These are phyloP conservation scores for Rhodinocichla rosea DNA, from an alignment of 2,113 vertebrate species.

Conservation along the genomic window DNA sequence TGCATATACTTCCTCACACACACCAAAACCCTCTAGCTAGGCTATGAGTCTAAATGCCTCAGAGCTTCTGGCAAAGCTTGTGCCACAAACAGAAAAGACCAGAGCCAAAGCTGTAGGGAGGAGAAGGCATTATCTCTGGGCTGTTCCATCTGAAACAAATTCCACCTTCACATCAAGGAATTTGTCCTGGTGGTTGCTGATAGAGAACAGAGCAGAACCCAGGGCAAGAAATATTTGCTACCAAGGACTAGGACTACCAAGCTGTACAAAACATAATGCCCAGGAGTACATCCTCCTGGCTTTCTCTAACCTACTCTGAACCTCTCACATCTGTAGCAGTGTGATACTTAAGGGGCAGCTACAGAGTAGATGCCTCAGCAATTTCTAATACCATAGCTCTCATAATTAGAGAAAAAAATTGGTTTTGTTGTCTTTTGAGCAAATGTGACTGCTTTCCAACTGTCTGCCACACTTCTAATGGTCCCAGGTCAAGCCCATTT, in stretches of 20 bases:
- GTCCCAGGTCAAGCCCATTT: neutral
- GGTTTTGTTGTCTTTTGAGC: neutral
- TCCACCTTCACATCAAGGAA: neutral
- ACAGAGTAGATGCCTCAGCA: neutral
- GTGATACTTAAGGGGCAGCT: neutral
- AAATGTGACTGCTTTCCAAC: neutral
- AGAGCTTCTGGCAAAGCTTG: neutral
- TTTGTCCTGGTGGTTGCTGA: neutral
- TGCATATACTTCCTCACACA: neutral
- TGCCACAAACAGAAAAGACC: neutral
- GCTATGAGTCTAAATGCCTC: neutral
- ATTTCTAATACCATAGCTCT: neutral
- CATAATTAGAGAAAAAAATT: neutral
- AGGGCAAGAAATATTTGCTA: neutral
- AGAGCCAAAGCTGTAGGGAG: neutral
- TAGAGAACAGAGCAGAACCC: neutral
- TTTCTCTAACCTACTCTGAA: neutral
- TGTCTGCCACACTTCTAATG: neutral
- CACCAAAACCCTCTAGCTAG: neutral
- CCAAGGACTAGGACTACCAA: neutral
- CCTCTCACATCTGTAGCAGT: neutral
- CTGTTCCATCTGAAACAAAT: neutral
- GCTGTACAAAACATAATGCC: neutral
- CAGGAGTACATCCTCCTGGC: accelerated
- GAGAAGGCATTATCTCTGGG: neutral